These are phyloP conservation scores for Ectobius pallidus DNA, from an alignment of 2,888 invertebrate genomes.

Conservation along the genomic window DNA sequence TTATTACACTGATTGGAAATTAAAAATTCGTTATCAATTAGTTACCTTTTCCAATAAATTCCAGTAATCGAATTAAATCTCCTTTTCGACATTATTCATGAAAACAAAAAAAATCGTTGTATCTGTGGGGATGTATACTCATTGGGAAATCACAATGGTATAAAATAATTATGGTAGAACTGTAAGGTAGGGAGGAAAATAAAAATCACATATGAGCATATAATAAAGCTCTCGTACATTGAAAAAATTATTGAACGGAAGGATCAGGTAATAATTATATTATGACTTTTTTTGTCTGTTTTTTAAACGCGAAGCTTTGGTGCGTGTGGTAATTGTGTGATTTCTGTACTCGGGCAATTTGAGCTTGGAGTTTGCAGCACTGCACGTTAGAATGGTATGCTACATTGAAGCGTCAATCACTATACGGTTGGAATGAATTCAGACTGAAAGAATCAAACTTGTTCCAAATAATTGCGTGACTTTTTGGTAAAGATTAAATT, in stretches of 20 bases:
- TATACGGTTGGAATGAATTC: too few species aligned
- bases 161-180: not conserved
- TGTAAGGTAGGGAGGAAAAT: conserved; percentile 10
- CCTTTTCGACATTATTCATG: not conserved
- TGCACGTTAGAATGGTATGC: too few species aligned
- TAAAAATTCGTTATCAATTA: conserved; percentile 30
- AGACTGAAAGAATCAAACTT: too few species aligned
- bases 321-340: too few species aligned
- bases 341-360: too few species aligned
- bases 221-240: not conserved
- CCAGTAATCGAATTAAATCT: conserved; percentile 17
- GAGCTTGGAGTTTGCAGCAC: too few species aligned
- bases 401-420: too few species aligned
- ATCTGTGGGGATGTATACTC: not conserved
- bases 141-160: not conserved
- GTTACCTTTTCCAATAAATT: conserved; percentile 13
- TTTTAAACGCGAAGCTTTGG: too few species aligned
- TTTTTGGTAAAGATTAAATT: too few species aligned
- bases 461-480: too few species aligned
- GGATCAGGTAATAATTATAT: not conserved
- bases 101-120: conserved; percentile 15
- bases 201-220: not conserved
- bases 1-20: conserved; percentile 28
- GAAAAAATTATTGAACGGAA: not conserved
- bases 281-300: not conserved